Conservation (phyloP, 2,888 invertebrate genomes). For the Cataglyphis livida region DNA sequence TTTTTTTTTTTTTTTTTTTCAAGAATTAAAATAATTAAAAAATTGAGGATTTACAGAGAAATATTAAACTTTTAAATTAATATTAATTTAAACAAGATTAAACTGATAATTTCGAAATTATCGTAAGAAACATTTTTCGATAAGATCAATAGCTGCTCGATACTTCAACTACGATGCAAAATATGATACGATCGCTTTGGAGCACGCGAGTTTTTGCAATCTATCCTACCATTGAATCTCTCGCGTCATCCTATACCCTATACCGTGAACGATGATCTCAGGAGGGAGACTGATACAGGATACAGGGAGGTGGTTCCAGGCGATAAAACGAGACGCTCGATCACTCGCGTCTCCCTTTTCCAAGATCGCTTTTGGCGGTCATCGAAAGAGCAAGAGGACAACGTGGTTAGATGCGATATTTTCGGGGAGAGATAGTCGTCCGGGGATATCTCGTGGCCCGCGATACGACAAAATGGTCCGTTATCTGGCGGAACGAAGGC, state of each 20-base stretch:
- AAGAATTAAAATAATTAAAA: background rate
- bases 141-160: constrained; percentile 18
- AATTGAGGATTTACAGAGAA: background rate
- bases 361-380: constrained; percentile 47
- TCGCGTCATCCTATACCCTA: constrained; percentile 77
- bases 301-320: constrained; percentile 59
- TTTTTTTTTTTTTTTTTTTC: background rate
- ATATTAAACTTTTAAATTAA: background rate
- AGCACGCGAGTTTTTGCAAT: constrained; percentile 66
- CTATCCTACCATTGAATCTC: constrained; percentile 69
- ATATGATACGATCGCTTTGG: constrained; percentile 63
- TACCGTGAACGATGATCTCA: constrained; percentile 74
- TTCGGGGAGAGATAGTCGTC: constrained; percentile 43
- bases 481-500: constrained; percentile 38
- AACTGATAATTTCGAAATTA: constrained; percentile 2
- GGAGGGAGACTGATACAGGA: constrained; percentile 72
- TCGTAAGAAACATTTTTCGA: background rate
- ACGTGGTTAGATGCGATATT: constrained; percentile 51
- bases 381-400: constrained; percentile 49
- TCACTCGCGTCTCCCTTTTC: constrained; percentile 53
- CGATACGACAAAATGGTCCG: constrained; percentile 60
- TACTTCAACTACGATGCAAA: constrained; percentile 49
- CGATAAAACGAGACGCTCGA: constrained; percentile 59
- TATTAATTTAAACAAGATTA: background rate
- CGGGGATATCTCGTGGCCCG: constrained; percentile 56